These are phyloP conservation scores for Odocoileus hemionus DNA, from an alignment of 2,113 vertebrate species.

Conservation along the genomic window DNA sequence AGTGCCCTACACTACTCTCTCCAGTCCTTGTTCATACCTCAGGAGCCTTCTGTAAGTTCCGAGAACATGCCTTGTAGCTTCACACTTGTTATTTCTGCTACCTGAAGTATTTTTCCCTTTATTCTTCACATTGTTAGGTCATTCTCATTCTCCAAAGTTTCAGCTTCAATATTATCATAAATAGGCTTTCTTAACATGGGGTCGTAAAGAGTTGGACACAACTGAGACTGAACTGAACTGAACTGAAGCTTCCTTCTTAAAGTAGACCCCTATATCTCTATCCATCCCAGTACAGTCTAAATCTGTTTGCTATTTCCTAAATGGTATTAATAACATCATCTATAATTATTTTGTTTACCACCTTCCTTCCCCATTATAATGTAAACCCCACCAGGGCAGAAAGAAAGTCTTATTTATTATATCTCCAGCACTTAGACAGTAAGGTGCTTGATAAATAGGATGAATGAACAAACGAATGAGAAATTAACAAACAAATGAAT, in stretches of 20 bases:
- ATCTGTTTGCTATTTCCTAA: background rate
- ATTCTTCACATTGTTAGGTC: background rate
- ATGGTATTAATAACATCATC: background rate
- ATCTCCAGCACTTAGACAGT: background rate
- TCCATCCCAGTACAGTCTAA: background rate
- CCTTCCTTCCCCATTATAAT: background rate
- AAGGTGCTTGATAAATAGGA: constrained; percentile 5
- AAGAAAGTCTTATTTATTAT: background rate
- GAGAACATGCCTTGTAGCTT: background rate
- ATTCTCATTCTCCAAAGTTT: constrained; percentile 9
- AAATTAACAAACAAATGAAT: constrained; percentile 23
- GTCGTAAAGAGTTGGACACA: no score
- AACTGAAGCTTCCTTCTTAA: background rate
- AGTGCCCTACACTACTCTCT: background rate
- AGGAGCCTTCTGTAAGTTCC: background rate
- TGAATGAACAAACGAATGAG: background rate
- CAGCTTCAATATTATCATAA: background rate
- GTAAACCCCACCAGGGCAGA: background rate
- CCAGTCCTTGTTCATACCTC: background rate
- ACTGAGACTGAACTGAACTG: no score
- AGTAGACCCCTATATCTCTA: background rate
- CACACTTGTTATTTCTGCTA: background rate
- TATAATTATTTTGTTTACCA: constrained; percentile 21
- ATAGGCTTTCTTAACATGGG: background rate
- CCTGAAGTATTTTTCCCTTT: background rate